Base-by-base conservation (phyloP, 2,113 vertebrate species). In the Lucifuga dentata region DNA sequence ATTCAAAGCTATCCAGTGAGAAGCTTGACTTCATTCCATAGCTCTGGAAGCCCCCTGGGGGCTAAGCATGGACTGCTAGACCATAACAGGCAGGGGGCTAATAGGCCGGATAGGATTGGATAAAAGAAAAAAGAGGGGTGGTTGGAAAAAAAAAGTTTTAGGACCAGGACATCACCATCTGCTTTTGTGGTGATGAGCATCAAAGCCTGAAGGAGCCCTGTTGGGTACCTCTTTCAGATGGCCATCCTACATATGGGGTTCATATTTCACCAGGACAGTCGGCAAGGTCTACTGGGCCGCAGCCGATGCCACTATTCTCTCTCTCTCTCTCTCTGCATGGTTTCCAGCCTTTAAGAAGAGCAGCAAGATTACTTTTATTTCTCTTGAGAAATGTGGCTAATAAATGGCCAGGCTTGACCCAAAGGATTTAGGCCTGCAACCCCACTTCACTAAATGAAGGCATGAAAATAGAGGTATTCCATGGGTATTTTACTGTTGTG, bases 181-280 rank as follows among this genome's bases (percentile, higher is more conserved):
- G 92, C 91, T 93, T 93, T 93, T 92, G 91, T 90, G 83, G 73
- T 85, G 84, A 85, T 85, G 86, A 89, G 88, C 89, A 92, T 91
- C 90, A 92, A 92, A 92, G 91, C 90, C 88, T 90, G 88, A 90
- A 91, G 89, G 87, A 91, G 66, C 89, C 84, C 90, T 86, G 86
- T 80, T 81, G 92, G 93, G 83, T 86, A 53, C 45, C 81, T 88
- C 84, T 91, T 92, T 93, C 88, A 91, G 76, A 63, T 72, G 78
- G 90, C 77, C 80, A 79, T 87, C 85, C 89, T 86, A 89, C 88
- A 92, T 92, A 90, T 88, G 90, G 90, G 86, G 84, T 84, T 89
- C 90, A 88, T 92, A 92, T 91, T 90, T 93, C 90, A 92, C 81
- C 84, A 45, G 73, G 86, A 78, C 85, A 90, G 80, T 87, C 84